Percentiles rank a stretch among this genome's conserved stretches.
Evolutionary conservation across 64 coral and sea anemone species (phyloP).

Genomic region (Anthopleura sola): DNA sequence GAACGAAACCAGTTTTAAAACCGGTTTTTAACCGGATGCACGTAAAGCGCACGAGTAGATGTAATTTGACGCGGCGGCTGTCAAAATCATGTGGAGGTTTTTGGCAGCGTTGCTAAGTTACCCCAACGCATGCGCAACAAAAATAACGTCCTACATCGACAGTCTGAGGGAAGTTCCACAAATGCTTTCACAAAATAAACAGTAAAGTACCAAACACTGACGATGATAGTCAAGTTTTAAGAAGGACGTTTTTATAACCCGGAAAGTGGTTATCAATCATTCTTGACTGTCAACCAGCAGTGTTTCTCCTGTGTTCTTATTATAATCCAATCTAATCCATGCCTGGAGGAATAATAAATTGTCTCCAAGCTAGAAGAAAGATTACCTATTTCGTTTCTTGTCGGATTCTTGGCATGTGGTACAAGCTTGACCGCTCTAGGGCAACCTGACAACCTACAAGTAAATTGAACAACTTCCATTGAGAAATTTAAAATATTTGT

Average conservation of each 20-base stretch:
- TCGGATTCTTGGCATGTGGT: slow-evolving; percentile 42
- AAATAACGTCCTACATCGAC: no score
- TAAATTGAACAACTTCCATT: not conserved
- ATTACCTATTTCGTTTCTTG: slow-evolving; percentile 55
- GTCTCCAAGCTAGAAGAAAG: not conserved
- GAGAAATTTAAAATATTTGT: not conserved
- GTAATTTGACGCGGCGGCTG: no score
- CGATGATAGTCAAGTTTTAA: not conserved
- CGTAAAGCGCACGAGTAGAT: no score
- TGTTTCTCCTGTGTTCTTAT: no score
- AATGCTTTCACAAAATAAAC: not conserved
- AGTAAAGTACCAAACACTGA: not conserved
- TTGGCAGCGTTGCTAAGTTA: no score
- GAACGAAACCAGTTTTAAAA: no score
- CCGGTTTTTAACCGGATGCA: no score
- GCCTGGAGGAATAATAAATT: not conserved
- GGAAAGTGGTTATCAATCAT: not conserved
- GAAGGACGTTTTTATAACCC: not conserved
- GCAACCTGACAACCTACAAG: slow-evolving; percentile 64
- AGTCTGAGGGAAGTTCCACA: not conserved
- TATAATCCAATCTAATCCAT: not conserved
- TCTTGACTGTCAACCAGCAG: not conserved
- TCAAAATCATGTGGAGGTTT: no score
- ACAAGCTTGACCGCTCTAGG: slow-evolving; percentile 47
- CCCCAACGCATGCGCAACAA: no score